Conservation (phyloP, 2,797 vertebrate genomes). For the Oophaga sylvatica region DNA sequence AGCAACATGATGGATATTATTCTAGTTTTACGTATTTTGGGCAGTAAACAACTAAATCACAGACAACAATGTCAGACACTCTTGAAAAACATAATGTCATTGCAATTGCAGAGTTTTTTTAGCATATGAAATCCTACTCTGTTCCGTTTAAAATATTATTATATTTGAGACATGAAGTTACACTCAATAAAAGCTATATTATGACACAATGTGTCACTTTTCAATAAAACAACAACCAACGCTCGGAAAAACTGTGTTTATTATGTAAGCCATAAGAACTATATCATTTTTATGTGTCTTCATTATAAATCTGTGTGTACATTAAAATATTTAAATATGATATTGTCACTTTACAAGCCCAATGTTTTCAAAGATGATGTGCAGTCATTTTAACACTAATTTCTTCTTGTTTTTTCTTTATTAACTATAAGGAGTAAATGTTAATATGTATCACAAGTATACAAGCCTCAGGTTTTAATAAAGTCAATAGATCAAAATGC, state of each 20-base stretch:
- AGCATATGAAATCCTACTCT: not conserved
- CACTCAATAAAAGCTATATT: conserved; percentile 3
- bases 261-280: conserved; percentile 9
- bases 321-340: conserved; percentile 16
- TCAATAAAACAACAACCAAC: conserved; percentile 17
- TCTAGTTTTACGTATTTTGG: not conserved
- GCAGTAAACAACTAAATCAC: not conserved
- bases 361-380: not conserved
- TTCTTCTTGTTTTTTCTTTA: not conserved
- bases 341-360: not conserved
- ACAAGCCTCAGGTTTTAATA: too few species aligned
- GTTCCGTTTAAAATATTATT: not conserved
- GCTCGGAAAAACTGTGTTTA: not conserved
- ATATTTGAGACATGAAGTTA: not conserved
- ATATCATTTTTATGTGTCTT: conserved; percentile 23
- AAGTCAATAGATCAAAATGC: too few species aligned
- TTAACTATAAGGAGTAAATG: not conserved
- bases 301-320: conserved; percentile 2
- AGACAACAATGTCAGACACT: not conserved
- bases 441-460: too few species aligned
- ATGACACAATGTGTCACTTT: not conserved
- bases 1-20: not conserved
- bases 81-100: not conserved
- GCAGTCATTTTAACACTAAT: not conserved
- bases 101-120: not conserved